These are phyloP conservation scores for Pammene aurita DNA, from an alignment of 2,888 invertebrate genomes.

Conservation along the genomic window DNA sequence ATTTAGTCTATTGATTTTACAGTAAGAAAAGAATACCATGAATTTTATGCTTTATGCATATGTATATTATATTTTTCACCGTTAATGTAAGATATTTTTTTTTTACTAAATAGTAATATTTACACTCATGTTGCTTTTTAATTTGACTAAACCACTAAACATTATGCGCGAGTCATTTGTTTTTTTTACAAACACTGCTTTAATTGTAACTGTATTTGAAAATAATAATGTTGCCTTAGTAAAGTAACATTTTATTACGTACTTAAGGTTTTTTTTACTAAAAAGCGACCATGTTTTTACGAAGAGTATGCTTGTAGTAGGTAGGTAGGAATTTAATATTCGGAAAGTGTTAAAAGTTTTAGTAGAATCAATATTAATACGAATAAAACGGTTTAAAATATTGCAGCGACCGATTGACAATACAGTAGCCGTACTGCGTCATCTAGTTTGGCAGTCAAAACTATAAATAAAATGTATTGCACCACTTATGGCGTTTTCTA, in stretches of 20 bases:
- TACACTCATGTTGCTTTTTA: neutral
- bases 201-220: neutral
- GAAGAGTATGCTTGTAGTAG: too few species aligned
- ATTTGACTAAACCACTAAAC: neutral
- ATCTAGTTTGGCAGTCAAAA: too few species aligned
- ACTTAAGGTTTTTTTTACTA: too few species aligned
- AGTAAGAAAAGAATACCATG: neutral
- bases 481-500: too few species aligned
- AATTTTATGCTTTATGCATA: neutral
- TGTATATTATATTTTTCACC: neutral
- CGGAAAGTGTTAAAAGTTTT: too few species aligned
- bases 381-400: too few species aligned
- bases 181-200: neutral
- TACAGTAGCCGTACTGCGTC: too few species aligned
- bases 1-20: neutral
- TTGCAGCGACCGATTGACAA: too few species aligned
- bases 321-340: too few species aligned
- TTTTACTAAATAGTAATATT: conserved; percentile 2
- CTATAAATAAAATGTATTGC: too few species aligned
- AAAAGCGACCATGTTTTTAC: neutral
- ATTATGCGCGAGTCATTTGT: neutral
- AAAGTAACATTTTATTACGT: neutral
- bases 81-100: conserved; percentile 6
- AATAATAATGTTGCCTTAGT: neutral
- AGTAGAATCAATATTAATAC: too few species aligned